phyloP scores from a whole-genome alignment of 2,113 vertebrate species.

The Tapirus terrestris region DNA sequence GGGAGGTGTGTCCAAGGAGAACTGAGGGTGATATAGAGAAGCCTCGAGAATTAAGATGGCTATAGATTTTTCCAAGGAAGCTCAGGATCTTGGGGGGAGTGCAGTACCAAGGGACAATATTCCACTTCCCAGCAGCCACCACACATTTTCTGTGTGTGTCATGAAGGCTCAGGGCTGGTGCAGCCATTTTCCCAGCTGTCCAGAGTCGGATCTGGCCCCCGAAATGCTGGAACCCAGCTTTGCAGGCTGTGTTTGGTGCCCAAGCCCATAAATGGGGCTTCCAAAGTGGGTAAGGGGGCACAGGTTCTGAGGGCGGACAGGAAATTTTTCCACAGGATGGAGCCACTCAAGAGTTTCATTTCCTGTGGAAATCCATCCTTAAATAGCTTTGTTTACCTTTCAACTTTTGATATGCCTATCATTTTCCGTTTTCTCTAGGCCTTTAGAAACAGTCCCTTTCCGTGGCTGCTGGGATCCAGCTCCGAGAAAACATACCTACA shows the following conservation, averaged over 20 bases:
- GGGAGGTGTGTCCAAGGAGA: background rate
- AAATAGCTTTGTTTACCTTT: background rate
- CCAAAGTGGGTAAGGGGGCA: background rate
- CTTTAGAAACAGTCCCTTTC: background rate
- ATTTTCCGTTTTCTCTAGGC: background rate
- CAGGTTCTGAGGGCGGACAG: background rate
- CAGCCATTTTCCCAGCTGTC: background rate
- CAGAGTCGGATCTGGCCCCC: background rate
- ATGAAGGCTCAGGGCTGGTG: background rate
- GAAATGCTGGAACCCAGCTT: background rate
- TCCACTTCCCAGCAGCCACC: background rate
- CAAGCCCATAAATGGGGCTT: background rate
- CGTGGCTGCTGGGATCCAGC: background rate
- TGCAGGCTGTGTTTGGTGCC: background rate
- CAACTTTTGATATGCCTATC: background rate
- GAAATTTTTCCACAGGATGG: background rate
- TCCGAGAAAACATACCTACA: background rate
- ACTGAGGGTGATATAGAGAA: rapidly evolving
- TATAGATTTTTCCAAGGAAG: background rate
- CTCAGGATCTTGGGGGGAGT: background rate
- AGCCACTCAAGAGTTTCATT: background rate
- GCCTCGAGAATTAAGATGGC: too few relatives aligned
- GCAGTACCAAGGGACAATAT: background rate
- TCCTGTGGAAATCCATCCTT: slow-evolving; percentile 45
- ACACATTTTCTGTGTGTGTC: background rate